Percentiles rank a stretch among this genome's conserved stretches.
Evolutionary conservation across 2,113 vertebrate species (phyloP).

Genomic region (Litocranius walleri): DNA sequence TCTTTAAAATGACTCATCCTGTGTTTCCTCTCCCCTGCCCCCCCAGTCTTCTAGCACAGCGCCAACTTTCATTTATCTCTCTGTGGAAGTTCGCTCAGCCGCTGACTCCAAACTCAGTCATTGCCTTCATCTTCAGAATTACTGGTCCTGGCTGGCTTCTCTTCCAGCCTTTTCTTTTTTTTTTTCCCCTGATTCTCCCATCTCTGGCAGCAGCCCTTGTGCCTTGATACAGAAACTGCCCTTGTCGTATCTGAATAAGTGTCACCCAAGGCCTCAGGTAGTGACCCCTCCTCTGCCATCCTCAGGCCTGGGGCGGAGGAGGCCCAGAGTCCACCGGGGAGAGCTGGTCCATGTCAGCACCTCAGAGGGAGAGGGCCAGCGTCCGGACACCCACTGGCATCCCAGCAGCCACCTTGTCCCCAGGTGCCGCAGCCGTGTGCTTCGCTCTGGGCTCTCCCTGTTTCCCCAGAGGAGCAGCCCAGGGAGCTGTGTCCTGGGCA

Average conservation of each 20-base stretch:
- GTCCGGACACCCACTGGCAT: not conserved
- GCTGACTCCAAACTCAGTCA: not conserved
- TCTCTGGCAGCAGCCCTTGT: not conserved
- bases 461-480: not conserved
- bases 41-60: not conserved
- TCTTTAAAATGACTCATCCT: not conserved
- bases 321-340: not conserved
- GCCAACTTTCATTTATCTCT: not conserved
- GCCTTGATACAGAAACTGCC: not conserved
- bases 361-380: not conserved
- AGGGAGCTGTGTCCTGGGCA: not conserved
- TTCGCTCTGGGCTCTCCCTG: not conserved
- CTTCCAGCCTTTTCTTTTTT: not conserved
- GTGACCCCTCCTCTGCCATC: not conserved
- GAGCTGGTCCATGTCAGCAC: not conserved
- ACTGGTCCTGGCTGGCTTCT: not conserved
- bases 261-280: not conserved
- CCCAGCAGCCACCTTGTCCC: not conserved
- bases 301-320: not conserved
- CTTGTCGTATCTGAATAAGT: not conserved
- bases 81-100: not conserved
- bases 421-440: not conserved
- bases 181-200: not conserved
- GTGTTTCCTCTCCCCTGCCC: not conserved
- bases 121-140: not conserved